Evolutionary conservation across 2,888 invertebrate genomes (phyloP).

Genomic region (Papilio protenor): DNA sequence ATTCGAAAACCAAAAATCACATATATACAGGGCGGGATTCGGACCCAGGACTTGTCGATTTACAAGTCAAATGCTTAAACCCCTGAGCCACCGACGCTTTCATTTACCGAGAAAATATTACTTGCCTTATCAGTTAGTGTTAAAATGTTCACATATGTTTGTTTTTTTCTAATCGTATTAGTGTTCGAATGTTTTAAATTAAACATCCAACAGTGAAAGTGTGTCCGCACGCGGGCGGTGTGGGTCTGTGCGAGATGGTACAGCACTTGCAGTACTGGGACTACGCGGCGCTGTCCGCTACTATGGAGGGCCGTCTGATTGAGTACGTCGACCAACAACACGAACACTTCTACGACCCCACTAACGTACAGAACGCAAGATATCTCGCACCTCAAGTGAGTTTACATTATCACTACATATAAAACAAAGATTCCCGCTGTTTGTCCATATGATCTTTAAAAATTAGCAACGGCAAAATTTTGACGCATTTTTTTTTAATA

Average conservation of each 20-base stretch:
- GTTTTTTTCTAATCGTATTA: background rate
- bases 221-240: conserved; percentile 97
- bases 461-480: too few species aligned
- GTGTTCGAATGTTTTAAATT: background rate
- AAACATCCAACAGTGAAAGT: conserved; percentile 89
- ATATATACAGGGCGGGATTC: too few species aligned
- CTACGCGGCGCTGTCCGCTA: conserved; percentile 89
- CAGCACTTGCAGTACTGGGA: conserved; percentile 97
- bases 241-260: conserved; percentile 96
- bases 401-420: background rate
- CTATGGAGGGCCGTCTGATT: conserved; percentile 88
- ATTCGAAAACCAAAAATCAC: too few species aligned
- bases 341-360: conserved; percentile 92
- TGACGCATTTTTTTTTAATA: too few species aligned
- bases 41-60: too few species aligned
- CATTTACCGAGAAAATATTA: background rate
- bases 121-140: too few species aligned
- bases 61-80: too few species aligned
- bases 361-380: conserved; percentile 87
- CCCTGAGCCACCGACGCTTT: too few species aligned
- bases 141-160: too few species aligned
- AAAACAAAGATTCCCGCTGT: too few species aligned
- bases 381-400: conserved; percentile 86
- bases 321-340: conserved; percentile 96
- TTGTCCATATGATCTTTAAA: too few species aligned